Base-by-base conservation (phyloP, 30 jellyfish, hydroid and myxozoan genomes). In the Pelagia noctiluca region DNA sequence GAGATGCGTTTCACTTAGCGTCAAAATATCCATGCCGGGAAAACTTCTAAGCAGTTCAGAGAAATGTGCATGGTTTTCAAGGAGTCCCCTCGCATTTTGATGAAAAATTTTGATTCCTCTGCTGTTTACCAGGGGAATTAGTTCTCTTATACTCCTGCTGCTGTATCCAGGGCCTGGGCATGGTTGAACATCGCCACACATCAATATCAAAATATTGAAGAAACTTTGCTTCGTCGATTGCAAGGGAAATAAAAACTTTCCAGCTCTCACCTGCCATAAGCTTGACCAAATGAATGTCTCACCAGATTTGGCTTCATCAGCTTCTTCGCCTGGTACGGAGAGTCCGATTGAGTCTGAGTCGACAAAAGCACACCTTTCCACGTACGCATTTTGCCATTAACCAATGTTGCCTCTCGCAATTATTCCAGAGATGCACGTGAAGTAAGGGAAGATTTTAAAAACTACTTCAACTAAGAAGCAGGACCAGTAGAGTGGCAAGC, bases 41-140 rank as follows among this genome's bases (percentile, higher is more conserved):
- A 82, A 82, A 54, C 85, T 82, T 82, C 68, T 86, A 1, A 82
- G 92, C 86, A 82, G 64, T 82, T 54, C 78, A 82, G 92, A 82
- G 66, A 66, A 67, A 82, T 82, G 78, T 38, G 37, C 86, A 82
- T 35, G 92, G 76, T 82, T 82, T 82, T 79, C 92, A 82, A 68
- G 46, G 75, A 82, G 92, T 71, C 87, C 86, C 93, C 80, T 83
- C 93, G 57, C 86, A 54, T 83, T 83, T 42, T 16, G 16, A 42
- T 42, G n/a, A n/a, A n/a, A n/a, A n/a, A n/a, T n/a, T n/a, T n/a
- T n/a, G n/a, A n/a, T n/a, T n/a, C n/a, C n/a, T n/a, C n/a, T n/a
- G n/a, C n/a, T 57, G 13, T 23, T 23, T 57, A 11, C 28, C 11
- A 47, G 61, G 61, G 61, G 19, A 47, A 10, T 11, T 19, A 47